phyloP scores from a whole-genome alignment of 2,113 vertebrate species.

The Takifugu flavidus region DNA sequence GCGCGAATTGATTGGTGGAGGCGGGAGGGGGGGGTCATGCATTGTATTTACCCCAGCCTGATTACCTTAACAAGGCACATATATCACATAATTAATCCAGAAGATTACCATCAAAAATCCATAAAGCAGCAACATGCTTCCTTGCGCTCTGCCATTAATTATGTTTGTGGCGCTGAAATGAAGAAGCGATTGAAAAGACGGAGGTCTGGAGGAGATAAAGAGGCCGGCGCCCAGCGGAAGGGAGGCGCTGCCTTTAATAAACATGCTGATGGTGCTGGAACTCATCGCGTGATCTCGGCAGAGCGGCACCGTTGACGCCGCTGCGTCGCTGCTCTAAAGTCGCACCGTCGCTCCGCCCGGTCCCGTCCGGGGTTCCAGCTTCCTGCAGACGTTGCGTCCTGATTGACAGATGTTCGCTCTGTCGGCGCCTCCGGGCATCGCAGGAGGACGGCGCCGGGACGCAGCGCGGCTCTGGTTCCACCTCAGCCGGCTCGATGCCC shows the following conservation, averaged over 20 bases:
- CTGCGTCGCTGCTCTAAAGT: neutral
- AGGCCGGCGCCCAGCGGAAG: constrained; percentile 19
- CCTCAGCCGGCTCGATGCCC: constrained; percentile 39
- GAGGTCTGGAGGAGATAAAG: constrained; percentile 4
- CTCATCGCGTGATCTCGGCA: constrained; percentile 38
- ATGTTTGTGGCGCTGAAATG: constrained; percentile 62
- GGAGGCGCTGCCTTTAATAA: constrained; percentile 40
- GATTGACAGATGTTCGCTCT: constrained; percentile 63
- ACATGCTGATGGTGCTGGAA: constrained; percentile 21
- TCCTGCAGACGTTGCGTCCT: constrained; percentile 37
- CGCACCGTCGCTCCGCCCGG: too few species aligned
- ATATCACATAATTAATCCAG: constrained; percentile 80
- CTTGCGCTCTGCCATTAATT: constrained; percentile 66
- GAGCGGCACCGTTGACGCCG: constrained; percentile 32
- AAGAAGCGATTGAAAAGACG: constrained; percentile 41
- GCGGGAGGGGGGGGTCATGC: constrained; percentile 67
- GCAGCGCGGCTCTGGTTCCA: constrained; percentile 53
- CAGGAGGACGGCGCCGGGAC: constrained; percentile 54
- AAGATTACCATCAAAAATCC: constrained; percentile 78
- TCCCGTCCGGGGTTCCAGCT: too few species aligned
- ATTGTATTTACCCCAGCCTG: constrained; percentile 73
- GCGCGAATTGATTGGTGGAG: constrained; percentile 72
- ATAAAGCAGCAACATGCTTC: constrained; percentile 76
- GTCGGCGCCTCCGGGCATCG: constrained; percentile 65
- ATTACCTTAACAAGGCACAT: constrained; percentile 79